A percentile compares a stretch with the other conserved stretches of the same genome.
Conservation (phyloP, 2,113 vertebrate species). For the Castor canadensis region DNA sequence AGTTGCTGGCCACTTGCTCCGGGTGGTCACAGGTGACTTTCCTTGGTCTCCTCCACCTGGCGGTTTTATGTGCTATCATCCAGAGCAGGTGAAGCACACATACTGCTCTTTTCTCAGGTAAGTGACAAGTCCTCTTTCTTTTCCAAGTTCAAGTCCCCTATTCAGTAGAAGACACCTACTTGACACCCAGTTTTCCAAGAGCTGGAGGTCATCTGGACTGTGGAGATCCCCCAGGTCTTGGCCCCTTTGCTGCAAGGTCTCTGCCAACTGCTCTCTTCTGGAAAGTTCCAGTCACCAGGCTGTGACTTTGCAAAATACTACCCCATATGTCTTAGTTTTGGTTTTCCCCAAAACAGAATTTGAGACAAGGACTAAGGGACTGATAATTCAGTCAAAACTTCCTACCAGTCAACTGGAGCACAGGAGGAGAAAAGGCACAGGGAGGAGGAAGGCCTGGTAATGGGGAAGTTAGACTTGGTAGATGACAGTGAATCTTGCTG, state of each 20-base stretch:
- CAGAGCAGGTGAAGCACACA: neutral
- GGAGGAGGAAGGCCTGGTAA: neutral
- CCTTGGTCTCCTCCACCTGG: neutral
- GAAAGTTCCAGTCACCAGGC: neutral
- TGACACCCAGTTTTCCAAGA: neutral
- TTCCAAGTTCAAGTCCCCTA: neutral
- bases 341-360: neutral
- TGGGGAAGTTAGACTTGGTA: neutral
- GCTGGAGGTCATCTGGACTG: neutral
- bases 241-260: neutral
- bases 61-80: neutral
- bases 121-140: neutral
- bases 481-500: neutral
- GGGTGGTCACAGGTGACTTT: neutral
- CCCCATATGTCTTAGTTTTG: neutral
- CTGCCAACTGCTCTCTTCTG: neutral
- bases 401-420: neutral
- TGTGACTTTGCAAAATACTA: neutral
- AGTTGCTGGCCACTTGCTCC: neutral
- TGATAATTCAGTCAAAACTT: neutral
- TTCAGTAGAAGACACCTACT: neutral
- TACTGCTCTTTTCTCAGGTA: neutral
- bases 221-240: accelerated
- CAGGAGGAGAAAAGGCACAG: neutral
- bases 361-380: neutral